Evolutionary conservation across 2,888 invertebrate species (phyloP), one percentile per base, ranked within the genome.

Genomic region (Philereme transversata): DNA sequence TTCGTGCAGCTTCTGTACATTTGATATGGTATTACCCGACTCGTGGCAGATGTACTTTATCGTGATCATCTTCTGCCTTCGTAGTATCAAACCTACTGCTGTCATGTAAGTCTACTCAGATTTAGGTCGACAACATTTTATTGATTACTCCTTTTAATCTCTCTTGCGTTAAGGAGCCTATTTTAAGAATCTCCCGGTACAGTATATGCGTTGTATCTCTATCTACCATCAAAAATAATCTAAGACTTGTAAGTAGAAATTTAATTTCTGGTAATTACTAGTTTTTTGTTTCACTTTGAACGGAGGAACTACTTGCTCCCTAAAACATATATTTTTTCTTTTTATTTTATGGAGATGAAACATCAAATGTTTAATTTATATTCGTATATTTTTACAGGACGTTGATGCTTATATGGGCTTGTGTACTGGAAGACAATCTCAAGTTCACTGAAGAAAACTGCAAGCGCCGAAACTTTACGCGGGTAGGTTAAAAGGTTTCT

Each of bases 1-100:
- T 51, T 78, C 86, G 6, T 93, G 93, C 51, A 76, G 81, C 8
- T 76, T 78, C 1, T 93, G 90, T 65, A 84, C 87, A 4, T 81
- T 86, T 52, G 86, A 92, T 62, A 76, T 93, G 84, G 76, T 83
- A 40, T 65, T 88, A 60, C 82, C 86, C 5, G 68, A 73, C 0
- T 72, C 73, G 7, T 84, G 80, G 83, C 76, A 81, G 60, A 82
- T 73, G 65, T 83, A 82, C 51, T 62, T 84, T 45, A 79, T 87
- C 6, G 51, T 87, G 2, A 57, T 73, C 4, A 73, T 91, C 48
- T 84, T 86, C 65, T 45, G 85, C 9, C 74, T 93, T 45, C 84
- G 86, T 33, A 89, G 87, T 62, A 60, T 89, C 34, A 84, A 92
- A 55, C 90, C 93, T 9, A 60, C 79, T 2, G 59, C 82, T 35